Conservation (phyloP, 2,113 vertebrate genomes). For the Corythornis vintsioides region DNA sequence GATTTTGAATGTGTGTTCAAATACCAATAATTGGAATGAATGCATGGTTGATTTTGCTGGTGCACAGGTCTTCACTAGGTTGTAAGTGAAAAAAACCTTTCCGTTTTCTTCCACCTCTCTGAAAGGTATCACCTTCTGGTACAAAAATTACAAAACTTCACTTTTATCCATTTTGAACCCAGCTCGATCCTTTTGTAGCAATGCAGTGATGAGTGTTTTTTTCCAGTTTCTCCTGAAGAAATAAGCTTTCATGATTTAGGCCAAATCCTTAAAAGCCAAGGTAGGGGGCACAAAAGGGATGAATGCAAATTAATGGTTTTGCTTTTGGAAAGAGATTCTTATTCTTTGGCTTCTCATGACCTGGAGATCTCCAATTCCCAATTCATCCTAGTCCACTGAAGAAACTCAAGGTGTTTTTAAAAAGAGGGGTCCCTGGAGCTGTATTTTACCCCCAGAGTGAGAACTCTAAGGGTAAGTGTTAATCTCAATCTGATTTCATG, state of each 20-base stretch:
- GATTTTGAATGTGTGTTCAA: background rate
- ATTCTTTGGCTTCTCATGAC: background rate
- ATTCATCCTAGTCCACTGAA: background rate
- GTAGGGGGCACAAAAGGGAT: background rate
- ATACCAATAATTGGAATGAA: background rate
- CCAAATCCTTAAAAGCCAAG: background rate
- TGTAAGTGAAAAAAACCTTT: background rate
- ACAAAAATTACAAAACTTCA: background rate
- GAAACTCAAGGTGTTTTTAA: background rate
- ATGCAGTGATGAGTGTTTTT: background rate
- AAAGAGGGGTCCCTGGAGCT: background rate
- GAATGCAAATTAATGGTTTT: background rate
- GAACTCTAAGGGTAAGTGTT: constrained; percentile 59
- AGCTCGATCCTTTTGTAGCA: background rate
- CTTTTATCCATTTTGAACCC: background rate
- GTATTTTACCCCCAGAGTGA: background rate
- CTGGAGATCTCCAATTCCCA: background rate
- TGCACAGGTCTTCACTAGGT: background rate
- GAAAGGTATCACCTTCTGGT: background rate
- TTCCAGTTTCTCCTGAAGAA: background rate
- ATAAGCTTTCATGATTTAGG: background rate
- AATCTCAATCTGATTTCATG: constrained; percentile 76
- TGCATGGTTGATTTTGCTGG: rapidly evolving
- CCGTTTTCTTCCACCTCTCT: background rate
- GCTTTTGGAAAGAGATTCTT: background rate